Percentiles rank a stretch among this genome's conserved stretches.
Conservation (phyloP, 2,888 invertebrate species). For the Pantelozetes paolii region DNA sequence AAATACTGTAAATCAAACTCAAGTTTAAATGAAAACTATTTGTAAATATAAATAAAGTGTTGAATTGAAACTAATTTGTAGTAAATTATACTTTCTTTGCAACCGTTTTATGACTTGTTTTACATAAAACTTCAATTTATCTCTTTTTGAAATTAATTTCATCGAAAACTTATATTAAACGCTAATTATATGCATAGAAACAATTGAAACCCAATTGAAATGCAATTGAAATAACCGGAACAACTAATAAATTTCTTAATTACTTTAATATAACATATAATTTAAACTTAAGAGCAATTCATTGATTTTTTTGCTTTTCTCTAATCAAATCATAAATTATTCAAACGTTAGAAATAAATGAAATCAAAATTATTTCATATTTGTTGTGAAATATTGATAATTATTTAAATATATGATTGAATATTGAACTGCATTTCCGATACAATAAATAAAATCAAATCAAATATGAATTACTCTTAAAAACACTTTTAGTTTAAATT, state of each 20-base stretch:
- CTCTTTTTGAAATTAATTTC: slow-evolving; percentile 26
- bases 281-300: background rate
- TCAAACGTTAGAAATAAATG: background rate
- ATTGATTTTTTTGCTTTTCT: background rate
- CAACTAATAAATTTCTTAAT: slow-evolving; percentile 26
- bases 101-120: slow-evolving; percentile 10
- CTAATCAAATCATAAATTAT: background rate
- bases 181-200: slow-evolving; percentile 24
- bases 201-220: too few relatives aligned
- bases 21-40: background rate
- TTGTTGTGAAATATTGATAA: too few relatives aligned
- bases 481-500: too few relatives aligned
- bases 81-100: background rate
- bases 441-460: background rate
- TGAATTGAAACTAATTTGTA: background rate
- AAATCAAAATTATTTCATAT: background rate
- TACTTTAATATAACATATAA: slow-evolving; percentile 25
- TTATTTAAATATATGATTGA: too few relatives aligned
- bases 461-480: background rate
- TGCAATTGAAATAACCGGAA: slow-evolving; percentile 18
- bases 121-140: slow-evolving; percentile 28
- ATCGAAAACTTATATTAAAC: slow-evolving; percentile 15
- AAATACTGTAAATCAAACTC: background rate
- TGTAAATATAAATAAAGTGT: background rate
- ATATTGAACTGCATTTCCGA: too few relatives aligned